Evolutionary conservation across 2,888 invertebrate genomes (phyloP), one percentile per base, ranked within the genome.

Genomic region (Bhutanitis thaidina): DNA sequence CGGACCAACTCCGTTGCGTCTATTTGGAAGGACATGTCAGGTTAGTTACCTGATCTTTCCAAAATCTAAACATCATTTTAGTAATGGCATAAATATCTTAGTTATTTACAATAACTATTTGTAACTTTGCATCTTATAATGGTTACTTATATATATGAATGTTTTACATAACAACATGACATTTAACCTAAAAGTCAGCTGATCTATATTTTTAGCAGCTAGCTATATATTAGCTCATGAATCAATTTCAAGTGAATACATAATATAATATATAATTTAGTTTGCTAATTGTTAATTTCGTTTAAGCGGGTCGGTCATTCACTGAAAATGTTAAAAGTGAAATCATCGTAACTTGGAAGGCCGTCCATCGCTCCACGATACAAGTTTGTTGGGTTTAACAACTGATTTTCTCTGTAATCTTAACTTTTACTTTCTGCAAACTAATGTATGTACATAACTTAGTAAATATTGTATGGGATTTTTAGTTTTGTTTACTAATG

Each of bases 1-100:
- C 72, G 92, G 91, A 89, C 90, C 91, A 81, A 90, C 91, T 72
- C 88, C 88, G 62, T 75, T 86, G 74, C 80, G 88, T 74, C 86
- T 87, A 84, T 88, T 88, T 80, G 88, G 87, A 81, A 86, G 82
- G 73, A 83, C 84, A 65, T 87, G 84, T 77, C 87, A 88, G 88
- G 88, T 89, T 69, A 86, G 85, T 68, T 46, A 30, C 25, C 30
- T 34, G 16, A 30, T 49, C 34, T 46, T 46, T 49, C 9, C 12
- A 34, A 45, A 27, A 30, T 37, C 30, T 37, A 27, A 9, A 32
- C 41, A 27, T 15, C 3, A 37, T 43, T 32, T 30, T 1, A 29
- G 9, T 16, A 35, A 32, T 34, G 4, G n/a, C 12, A 34, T 34
- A 13, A 7, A n/a, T 20, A 3, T 20, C 5, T 20, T 20, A 20